Evolutionary conservation across 1,140 invertebrate species (phyloP), one percentile per base, ranked within the genome.

Genomic region (Sycophila sp.): DNA sequence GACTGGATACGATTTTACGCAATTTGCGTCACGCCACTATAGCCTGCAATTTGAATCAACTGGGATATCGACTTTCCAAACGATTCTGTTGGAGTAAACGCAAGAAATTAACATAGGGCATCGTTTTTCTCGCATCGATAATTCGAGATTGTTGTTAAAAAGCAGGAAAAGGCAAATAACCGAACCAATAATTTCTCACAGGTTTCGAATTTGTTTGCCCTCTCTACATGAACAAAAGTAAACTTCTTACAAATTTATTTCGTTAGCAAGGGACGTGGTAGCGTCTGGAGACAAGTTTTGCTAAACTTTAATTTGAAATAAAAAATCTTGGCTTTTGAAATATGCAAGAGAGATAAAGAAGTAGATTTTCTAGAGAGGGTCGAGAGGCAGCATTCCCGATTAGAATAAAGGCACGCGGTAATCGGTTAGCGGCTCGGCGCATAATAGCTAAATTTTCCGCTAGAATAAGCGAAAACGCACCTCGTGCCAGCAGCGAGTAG

Each of bases 401-500:
- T n/a, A n/a, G n/a, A n/a, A n/a, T n/a, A n/a, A n/a, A n/a, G n/a
- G n/a, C n/a, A n/a, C n/a, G n/a, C n/a, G n/a, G n/a, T n/a, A n/a
- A n/a, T n/a, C n/a, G n/a, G n/a, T n/a, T n/a, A n/a, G n/a, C n/a
- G n/a, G n/a, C n/a, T n/a, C n/a, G n/a, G n/a, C n/a, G n/a, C n/a
- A n/a, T n/a, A n/a, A n/a, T n/a, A n/a, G n/a, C n/a, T n/a, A n/a
- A n/a, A n/a, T n/a, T n/a, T n/a, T n/a, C n/a, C n/a, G n/a, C n/a
- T n/a, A n/a, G n/a, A n/a, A n/a, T n/a, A n/a, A n/a, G n/a, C 1
- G 11, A 13, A 64, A 75, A 79, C 81, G 60, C 78, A 86, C 84
- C 84, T 86, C 60, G 80, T 74, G 75, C 81, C 75, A 55, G 78
- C 81, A 59, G 80, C 66, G 34, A 81, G 69, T 22, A 84, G 74